phyloP scores from a whole-genome alignment of 2,797 vertebrate species.

The Anguilla obscura region DNA sequence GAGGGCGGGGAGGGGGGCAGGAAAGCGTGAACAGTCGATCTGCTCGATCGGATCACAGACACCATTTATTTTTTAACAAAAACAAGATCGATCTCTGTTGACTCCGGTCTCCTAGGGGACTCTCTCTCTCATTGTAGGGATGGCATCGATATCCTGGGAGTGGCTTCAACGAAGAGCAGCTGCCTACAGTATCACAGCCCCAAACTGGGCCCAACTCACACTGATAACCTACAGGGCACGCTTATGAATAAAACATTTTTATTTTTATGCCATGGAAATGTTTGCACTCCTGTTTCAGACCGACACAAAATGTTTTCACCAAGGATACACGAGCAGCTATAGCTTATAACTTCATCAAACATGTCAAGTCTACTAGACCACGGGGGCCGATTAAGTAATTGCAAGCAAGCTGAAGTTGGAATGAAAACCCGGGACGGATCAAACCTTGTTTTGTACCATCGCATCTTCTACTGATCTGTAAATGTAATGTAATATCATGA shows the following conservation, averaged over 20 bases:
- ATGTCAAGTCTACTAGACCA: background rate
- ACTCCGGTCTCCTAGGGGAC: background rate
- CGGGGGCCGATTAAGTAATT: background rate
- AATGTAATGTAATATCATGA: background rate
- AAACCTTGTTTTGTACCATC: background rate
- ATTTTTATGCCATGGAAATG: background rate
- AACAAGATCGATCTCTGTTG: background rate
- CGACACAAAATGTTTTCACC: background rate
- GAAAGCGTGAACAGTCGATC: background rate
- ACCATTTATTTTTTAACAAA: background rate
- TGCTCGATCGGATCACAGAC: background rate
- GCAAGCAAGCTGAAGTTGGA: background rate
- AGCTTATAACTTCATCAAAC: background rate
- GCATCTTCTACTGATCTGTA: background rate
- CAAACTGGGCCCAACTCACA: background rate
- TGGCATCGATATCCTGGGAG: background rate
- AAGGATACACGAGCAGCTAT: background rate
- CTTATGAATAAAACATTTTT: constrained; percentile 11
- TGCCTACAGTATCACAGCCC: background rate
- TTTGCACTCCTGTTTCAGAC: background rate
- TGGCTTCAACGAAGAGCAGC: background rate
- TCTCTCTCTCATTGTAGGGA: background rate
- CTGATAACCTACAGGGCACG: background rate
- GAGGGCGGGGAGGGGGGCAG: background rate
- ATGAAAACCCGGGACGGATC: background rate